A percentile compares a stretch with the other conserved stretches of the same genome.
Evolutionary conservation across 2,797 vertebrate species (phyloP).

Genomic region (Chaetodon trifasciatus): DNA sequence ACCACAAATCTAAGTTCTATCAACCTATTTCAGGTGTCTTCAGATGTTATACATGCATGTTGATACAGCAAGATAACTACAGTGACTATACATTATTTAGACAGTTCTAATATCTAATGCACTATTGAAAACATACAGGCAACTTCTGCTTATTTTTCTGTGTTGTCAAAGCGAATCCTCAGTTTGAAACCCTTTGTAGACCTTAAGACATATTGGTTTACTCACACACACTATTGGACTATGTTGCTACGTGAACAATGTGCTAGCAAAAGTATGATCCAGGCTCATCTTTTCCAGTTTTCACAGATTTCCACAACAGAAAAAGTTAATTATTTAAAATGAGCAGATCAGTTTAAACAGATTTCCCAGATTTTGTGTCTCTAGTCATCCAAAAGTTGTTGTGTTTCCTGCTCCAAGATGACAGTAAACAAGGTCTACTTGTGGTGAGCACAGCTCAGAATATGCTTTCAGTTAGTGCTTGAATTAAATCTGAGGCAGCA

Average conservation of each 20-base stretch:
- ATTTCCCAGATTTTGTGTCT: conserved; percentile 34
- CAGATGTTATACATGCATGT: not conserved
- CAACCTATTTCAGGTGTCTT: not conserved
- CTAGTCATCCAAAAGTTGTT: conserved; percentile 34
- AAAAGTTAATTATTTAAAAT: not conserved
- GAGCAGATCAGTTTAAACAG: conserved; percentile 11
- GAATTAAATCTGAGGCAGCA: conserved; percentile 47
- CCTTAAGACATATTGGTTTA: conserved; percentile 12
- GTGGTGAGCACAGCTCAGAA: conserved; percentile 36
- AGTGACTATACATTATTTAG: not conserved
- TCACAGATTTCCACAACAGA: not conserved
- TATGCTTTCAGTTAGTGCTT: conserved; percentile 35
- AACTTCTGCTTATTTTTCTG: not conserved
- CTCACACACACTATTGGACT: conserved; percentile 11
- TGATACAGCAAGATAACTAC: not conserved
- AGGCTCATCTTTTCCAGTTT: conserved; percentile 3
- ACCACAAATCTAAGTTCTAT: not conserved
- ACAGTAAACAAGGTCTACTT: conserved; percentile 40
- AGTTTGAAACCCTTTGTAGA: not conserved
- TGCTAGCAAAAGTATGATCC: conserved; percentile 26
- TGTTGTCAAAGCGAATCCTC: conserved; percentile 9
- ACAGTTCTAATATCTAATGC: not conserved
- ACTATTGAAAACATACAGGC: not conserved
- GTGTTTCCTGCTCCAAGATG: conserved; percentile 32
- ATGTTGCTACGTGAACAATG: conserved; percentile 15